These are phyloP conservation scores for Sebastes taczanowskii DNA, from an alignment of 2,797 vertebrate species.

Conservation along the genomic window DNA sequence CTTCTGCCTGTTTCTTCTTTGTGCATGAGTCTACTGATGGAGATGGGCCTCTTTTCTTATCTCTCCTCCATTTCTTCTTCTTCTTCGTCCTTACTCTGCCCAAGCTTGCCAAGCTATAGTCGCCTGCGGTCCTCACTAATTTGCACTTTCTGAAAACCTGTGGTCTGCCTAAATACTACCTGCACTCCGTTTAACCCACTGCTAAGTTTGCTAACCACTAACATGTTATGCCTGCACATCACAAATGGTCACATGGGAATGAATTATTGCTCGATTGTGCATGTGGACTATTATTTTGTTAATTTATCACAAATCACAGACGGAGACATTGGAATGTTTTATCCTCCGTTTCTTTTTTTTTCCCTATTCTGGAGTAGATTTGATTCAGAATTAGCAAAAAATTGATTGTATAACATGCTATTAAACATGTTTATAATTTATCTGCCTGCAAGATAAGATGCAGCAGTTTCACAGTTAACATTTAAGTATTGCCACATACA, in stretches of 20 bases:
- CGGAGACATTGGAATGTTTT: not conserved
- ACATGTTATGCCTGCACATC: conserved; percentile 60
- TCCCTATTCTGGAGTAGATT: not conserved
- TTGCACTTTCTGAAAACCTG: conserved; percentile 68
- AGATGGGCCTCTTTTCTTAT: conserved; percentile 34
- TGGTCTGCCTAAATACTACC: conserved; percentile 70
- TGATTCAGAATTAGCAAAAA: not conserved
- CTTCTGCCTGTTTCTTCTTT: conserved; percentile 8
- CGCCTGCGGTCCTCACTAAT: conserved; percentile 69
- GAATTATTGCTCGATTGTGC: conserved; percentile 40
- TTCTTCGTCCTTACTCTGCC: conserved; percentile 39
- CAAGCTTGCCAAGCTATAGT: conserved; percentile 58
- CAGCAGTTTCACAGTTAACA: not conserved
- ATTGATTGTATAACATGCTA: not conserved
- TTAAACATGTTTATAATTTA: not conserved
- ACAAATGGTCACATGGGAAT: conserved; percentile 32
- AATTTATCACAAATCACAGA: not conserved
- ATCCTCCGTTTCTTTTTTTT: not conserved
- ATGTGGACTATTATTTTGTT: conserved; percentile 23
- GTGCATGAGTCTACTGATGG: conserved; percentile 51
- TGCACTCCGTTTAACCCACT: conserved; percentile 62
- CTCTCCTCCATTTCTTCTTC: conserved; percentile 22
- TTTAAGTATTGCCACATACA: not conserved
- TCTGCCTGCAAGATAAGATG: not conserved
- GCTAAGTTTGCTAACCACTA: conserved; percentile 66